phyloP scores from a whole-genome alignment of 2,113 vertebrate species.

The Aegithalos caudatus region DNA sequence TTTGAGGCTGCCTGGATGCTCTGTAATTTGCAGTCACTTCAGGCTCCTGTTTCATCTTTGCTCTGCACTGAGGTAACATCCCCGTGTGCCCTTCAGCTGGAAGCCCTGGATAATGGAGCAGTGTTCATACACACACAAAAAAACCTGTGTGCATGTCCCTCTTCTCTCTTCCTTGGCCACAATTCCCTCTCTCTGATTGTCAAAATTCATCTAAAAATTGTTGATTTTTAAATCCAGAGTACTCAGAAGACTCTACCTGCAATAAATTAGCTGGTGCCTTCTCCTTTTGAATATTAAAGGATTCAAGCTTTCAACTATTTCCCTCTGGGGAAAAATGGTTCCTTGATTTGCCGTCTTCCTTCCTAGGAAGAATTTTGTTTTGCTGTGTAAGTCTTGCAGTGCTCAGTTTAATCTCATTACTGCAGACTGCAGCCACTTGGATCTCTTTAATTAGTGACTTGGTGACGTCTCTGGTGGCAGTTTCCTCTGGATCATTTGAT shows the following conservation, averaged over 20 bases:
- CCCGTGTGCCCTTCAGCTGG: background rate
- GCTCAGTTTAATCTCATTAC: background rate
- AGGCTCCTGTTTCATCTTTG: background rate
- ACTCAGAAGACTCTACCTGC: background rate
- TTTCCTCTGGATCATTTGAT: background rate
- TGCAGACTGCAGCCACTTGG: background rate
- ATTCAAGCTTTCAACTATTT: background rate
- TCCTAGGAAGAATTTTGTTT: background rate
- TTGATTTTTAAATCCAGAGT: background rate
- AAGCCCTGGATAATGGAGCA: background rate
- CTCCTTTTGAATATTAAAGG: conserved; percentile 19
- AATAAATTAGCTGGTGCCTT: background rate
- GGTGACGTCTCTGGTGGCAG: background rate
- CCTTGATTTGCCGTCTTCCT: background rate
- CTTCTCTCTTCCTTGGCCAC: background rate
- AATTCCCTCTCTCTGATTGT: background rate
- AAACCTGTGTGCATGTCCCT: background rate
- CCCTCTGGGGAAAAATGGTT: background rate
- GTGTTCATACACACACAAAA: background rate
- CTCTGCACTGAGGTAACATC: background rate
- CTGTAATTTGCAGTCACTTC: background rate
- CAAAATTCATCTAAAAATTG: background rate
- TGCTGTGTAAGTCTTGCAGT: background rate
- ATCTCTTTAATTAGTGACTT: background rate
- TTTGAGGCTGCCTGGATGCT: background rate